Conservation (phyloP, 2,113 vertebrate genomes). For the Tragelaphus imberbis region DNA sequence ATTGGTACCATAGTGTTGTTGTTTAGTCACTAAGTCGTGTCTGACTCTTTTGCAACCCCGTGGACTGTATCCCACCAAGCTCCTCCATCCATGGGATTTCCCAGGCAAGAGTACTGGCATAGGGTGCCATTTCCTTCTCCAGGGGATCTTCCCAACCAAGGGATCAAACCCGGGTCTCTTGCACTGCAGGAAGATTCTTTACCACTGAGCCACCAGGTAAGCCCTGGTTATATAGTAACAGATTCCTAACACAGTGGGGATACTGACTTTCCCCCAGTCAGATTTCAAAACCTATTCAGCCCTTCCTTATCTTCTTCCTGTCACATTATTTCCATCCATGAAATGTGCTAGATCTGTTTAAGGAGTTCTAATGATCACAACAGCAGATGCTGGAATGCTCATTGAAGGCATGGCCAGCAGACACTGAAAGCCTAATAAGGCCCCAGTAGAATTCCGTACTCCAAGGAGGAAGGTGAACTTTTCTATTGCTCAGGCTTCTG, state of each 20-base stretch:
- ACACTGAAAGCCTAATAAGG: constrained; percentile 30
- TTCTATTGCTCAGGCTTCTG: constrained; percentile 15
- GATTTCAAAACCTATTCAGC: neutral
- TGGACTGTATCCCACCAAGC: neutral
- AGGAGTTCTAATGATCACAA: constrained; percentile 20
- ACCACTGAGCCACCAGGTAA: neutral
- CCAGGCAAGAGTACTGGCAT: neutral
- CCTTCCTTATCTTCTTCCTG: neutral
- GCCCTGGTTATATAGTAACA: neutral
- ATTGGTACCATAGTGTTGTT: neutral
- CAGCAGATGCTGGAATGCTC: constrained; percentile 22
- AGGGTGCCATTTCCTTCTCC: neutral
- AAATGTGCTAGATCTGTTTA: neutral
- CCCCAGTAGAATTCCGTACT: constrained; percentile 20
- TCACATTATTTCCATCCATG: constrained; percentile 3
- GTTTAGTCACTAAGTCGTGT: neutral
- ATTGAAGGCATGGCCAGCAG: constrained; percentile 15
- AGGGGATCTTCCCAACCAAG: neutral
- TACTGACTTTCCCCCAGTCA: neutral
- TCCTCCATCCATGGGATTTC: neutral
- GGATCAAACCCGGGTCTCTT: neutral
- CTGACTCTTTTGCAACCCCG: neutral
- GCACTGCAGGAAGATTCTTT: neutral
- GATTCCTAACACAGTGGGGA: neutral
- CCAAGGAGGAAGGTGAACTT: neutral